Evolutionary conservation across 2,888 invertebrate genomes (phyloP).

Genomic region (Melieria crassipennis): DNA sequence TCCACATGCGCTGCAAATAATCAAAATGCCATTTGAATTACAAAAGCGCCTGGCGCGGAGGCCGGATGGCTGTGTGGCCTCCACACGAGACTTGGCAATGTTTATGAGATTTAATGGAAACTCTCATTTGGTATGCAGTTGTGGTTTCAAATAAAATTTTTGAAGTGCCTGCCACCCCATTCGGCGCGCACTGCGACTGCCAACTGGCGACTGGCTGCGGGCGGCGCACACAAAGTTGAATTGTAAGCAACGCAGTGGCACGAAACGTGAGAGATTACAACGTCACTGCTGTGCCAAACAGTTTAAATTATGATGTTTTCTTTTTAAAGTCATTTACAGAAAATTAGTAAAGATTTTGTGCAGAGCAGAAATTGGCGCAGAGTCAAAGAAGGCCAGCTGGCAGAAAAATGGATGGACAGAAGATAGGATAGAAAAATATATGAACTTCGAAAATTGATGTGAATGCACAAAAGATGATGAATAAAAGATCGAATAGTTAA

Average conservation of each 20-base stretch:
- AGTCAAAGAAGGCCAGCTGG: too few relatives aligned
- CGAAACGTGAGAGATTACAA: conserved; percentile 21
- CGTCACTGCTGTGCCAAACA: conserved; percentile 19
- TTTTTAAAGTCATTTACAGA: too few relatives aligned
- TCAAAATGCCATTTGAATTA: conserved; percentile 25
- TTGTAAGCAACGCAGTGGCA: conserved; percentile 1
- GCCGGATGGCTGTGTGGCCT: conserved; percentile 4
- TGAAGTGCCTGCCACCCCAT: conserved; percentile 14
- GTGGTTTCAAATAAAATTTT: conserved; percentile 24
- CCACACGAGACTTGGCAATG: conserved; percentile 7
- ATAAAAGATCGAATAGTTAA: too few relatives aligned
- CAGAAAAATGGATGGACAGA: too few relatives aligned
- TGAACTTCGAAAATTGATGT: too few relatives aligned
- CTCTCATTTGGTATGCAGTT: conserved; percentile 31
- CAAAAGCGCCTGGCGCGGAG: neutral
- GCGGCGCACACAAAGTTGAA: too few relatives aligned
- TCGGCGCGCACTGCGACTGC: too few relatives aligned
- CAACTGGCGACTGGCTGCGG: too few relatives aligned
- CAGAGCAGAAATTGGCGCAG: too few relatives aligned
- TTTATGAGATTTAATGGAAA: neutral
- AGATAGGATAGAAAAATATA: too few relatives aligned
- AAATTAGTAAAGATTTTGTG: too few relatives aligned
- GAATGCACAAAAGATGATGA: too few relatives aligned
- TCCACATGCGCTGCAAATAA: conserved; percentile 11
- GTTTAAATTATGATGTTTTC: conserved; percentile 20